Percentiles rank a stretch among this genome's conserved stretches.
These are phyloP conservation scores for Eustalomyia histrio DNA, from an alignment of 2,888 invertebrate genomes.

Conservation along the genomic window DNA sequence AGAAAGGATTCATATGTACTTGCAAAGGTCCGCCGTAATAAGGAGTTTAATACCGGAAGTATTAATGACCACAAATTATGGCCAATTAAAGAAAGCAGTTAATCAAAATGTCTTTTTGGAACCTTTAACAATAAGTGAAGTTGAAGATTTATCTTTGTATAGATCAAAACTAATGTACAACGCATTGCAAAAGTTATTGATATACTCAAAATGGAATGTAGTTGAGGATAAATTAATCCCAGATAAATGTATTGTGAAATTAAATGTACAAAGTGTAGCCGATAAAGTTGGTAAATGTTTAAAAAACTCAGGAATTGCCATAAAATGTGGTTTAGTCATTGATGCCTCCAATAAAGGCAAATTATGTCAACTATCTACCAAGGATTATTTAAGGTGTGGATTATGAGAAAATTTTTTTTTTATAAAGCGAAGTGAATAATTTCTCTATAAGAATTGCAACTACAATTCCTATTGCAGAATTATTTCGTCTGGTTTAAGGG, in stretches of 20 bases:
- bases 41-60: constrained; percentile 66
- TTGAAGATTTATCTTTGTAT: constrained; percentile 68
- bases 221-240: constrained; percentile 44
- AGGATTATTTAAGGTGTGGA: constrained; percentile 70
- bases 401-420: no score
- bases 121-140: constrained; percentile 4
- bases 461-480: no score
- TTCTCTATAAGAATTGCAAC: no score
- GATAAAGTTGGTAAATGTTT: constrained; percentile 18
- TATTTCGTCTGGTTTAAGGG: no score
- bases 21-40: constrained; percentile 69
- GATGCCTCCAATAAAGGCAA: constrained; percentile 80
- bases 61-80: constrained; percentile 65
- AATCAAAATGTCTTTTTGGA: constrained; percentile 21
- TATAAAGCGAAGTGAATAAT: no score
- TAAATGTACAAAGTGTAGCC: constrained; percentile 67
- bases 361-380: constrained; percentile 79
- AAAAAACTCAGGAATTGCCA: constrained; percentile 20
- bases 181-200: constrained; percentile 69
- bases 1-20: constrained; percentile 70
- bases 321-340: constrained; percentile 83
- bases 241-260: constrained; percentile 39
- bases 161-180: constrained; percentile 68
- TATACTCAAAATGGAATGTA: constrained; percentile 69
- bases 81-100: constrained; percentile 46